Percentiles rank a stretch among this genome's conserved stretches.
Conservation (phyloP, 1,140 invertebrate genomes). For the Andricus grossulariae region DNA sequence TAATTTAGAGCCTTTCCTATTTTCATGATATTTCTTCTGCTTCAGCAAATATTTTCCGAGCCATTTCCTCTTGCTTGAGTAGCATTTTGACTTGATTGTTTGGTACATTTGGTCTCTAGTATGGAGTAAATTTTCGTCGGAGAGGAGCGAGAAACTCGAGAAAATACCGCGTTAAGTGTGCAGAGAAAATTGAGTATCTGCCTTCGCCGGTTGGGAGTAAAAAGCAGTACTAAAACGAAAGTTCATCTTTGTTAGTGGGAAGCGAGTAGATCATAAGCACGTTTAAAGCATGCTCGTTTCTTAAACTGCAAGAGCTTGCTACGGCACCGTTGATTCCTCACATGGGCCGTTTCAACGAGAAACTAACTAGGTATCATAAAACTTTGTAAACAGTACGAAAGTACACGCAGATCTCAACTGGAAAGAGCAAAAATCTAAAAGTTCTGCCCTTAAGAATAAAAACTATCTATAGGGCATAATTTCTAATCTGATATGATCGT, state of each 20-base stretch:
- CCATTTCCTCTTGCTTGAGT: not conserved
- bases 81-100: conserved; percentile 18
- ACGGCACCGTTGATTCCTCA: not conserved
- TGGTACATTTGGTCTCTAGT: not conserved
- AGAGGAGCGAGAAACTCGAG: conserved; percentile 16
- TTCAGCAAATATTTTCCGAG: conserved; percentile 4
- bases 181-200: conserved; percentile 51
- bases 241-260: conserved; percentile 57
- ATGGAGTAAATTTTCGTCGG: not conserved
- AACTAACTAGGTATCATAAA: conserved; percentile 54
- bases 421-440: not conserved
- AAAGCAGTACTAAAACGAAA: conserved; percentile 47
- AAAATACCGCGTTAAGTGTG: conserved; percentile 46
- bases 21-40: not conserved
- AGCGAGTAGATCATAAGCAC: conserved; percentile 52
- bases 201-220: not conserved
- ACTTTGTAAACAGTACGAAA: conserved; percentile 60
- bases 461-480: too few relatives aligned
- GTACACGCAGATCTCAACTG: conserved; percentile 36
- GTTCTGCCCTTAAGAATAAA: not conserved
- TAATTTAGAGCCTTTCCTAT: not conserved
- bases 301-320: conserved; percentile 43
- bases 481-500: too few relatives aligned
- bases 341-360: not conserved
- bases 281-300: conserved; percentile 56